A percentile compares a stretch with the other conserved stretches of the same genome.
These are phyloP conservation scores for Cheirogaleus major DNA, from an alignment of 2,797 vertebrate genomes.

Conservation along the genomic window DNA sequence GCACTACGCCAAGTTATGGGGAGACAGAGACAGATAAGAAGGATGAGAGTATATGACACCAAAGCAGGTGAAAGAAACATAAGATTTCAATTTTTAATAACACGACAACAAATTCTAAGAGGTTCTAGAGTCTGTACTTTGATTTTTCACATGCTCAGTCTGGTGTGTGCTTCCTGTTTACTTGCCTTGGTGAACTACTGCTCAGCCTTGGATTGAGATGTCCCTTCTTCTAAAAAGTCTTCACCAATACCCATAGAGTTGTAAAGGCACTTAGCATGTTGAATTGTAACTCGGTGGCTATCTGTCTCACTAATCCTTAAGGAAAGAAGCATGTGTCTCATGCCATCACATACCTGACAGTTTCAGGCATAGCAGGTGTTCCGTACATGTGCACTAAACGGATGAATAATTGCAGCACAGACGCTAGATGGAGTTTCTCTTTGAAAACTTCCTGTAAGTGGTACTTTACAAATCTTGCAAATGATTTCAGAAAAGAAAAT, in stretches of 20 bases:
- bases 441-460: background rate
- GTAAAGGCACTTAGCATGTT: background rate
- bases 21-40: background rate
- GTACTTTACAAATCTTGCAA: background rate
- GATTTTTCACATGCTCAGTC: background rate
- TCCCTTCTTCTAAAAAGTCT: background rate
- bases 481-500: constrained; percentile 21
- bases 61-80: background rate
- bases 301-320: background rate
- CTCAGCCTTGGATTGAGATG: background rate
- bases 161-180: background rate
- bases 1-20: background rate
- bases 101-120: background rate
- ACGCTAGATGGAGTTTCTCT: background rate
- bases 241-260: background rate
- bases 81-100: background rate
- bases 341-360: background rate
- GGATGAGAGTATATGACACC: background rate
- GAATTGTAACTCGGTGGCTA: background rate
- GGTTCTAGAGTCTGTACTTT: background rate
- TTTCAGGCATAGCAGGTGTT: background rate
- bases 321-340: background rate
- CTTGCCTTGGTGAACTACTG: background rate
- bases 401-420: background rate
- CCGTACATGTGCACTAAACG: background rate